phyloP scores from a whole-genome alignment of 2,113 vertebrate species.

The Pipra filicauda region DNA sequence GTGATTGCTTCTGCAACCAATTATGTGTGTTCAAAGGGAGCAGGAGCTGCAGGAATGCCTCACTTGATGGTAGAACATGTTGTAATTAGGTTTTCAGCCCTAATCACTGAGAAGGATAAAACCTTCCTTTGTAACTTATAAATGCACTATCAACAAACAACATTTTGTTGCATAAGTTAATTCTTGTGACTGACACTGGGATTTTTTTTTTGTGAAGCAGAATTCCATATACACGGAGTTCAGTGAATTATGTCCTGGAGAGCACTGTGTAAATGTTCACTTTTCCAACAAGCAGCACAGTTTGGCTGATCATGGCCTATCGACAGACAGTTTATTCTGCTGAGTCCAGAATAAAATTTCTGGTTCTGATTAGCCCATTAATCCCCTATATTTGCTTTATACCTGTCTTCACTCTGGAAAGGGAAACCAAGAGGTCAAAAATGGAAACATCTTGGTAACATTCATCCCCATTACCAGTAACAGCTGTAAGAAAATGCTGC shows the following conservation, averaged over 20 bases:
- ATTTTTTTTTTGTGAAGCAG: not conserved
- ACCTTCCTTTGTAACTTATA: not conserved
- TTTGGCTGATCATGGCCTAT: not conserved
- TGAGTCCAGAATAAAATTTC: not conserved
- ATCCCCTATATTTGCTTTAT: not conserved
- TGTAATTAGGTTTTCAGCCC: constrained; percentile 35
- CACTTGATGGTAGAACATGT: not conserved
- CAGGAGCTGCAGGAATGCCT: constrained; percentile 13
- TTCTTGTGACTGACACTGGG: not conserved
- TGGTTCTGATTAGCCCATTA: not conserved
- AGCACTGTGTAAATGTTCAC: not conserved
- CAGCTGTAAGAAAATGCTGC: not conserved
- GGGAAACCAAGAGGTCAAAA: not conserved
- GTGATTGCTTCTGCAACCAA: constrained; percentile 30
- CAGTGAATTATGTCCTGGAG: not conserved
- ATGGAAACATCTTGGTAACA: not conserved
- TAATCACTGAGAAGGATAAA: constrained; percentile 27
- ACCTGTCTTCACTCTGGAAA: not conserved
- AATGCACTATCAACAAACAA: constrained; percentile 1
- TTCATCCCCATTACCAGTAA: not conserved
- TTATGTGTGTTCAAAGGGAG: constrained; percentile 21
- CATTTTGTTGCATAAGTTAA: not conserved
- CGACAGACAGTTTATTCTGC: not conserved
- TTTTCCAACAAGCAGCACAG: not conserved
- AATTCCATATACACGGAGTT: not conserved